A percentile compares a stretch with the other conserved stretches of the same genome.
These are phyloP conservation scores for Pseudoatta argentina DNA, from an alignment of 1,140 invertebrate species.

Conservation along the genomic window DNA sequence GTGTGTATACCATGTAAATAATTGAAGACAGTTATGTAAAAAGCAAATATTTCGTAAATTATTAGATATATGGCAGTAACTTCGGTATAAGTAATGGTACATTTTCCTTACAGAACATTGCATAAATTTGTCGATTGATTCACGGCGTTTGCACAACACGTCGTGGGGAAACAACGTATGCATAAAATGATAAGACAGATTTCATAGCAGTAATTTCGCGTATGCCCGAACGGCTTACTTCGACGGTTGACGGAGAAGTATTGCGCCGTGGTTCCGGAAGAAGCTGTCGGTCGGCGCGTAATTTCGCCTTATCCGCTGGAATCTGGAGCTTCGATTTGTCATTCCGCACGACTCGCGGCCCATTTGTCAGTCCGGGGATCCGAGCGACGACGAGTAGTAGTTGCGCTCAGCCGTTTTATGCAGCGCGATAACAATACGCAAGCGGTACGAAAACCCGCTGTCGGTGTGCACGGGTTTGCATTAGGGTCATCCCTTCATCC, in stretches of 20 bases:
- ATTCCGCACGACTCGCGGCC: slow-evolving; percentile 70
- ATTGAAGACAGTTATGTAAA: background rate
- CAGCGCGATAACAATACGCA: slow-evolving; percentile 60
- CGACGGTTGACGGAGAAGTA: slow-evolving; percentile 63
- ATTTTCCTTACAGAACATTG: background rate
- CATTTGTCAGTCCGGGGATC: slow-evolving; percentile 71
- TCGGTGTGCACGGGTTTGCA: slow-evolving; percentile 20
- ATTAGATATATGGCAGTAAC: background rate
- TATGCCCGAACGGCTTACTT: slow-evolving; percentile 47
- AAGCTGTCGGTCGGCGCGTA: slow-evolving; percentile 50
- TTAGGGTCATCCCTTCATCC: slow-evolving; percentile 16
- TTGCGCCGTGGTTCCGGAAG: slow-evolving; percentile 47
- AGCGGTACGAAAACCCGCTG: background rate
- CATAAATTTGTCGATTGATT: slow-evolving; percentile 42
- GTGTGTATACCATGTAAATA: slow-evolving; percentile 7
- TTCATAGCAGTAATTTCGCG: slow-evolving; percentile 54
- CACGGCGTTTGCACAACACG: background rate
- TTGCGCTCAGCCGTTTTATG: slow-evolving; percentile 62
- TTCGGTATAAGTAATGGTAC: background rate
- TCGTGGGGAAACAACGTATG: slow-evolving; percentile 38
- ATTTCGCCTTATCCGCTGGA: slow-evolving; percentile 69
- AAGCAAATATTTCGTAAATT: background rate
- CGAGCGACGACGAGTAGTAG: slow-evolving; percentile 61
- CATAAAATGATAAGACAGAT: slow-evolving; percentile 64
- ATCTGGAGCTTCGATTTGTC: slow-evolving; percentile 74